These are phyloP conservation scores for Aricia agestis DNA, from an alignment of 1,140 invertebrate genomes.

Conservation along the genomic window DNA sequence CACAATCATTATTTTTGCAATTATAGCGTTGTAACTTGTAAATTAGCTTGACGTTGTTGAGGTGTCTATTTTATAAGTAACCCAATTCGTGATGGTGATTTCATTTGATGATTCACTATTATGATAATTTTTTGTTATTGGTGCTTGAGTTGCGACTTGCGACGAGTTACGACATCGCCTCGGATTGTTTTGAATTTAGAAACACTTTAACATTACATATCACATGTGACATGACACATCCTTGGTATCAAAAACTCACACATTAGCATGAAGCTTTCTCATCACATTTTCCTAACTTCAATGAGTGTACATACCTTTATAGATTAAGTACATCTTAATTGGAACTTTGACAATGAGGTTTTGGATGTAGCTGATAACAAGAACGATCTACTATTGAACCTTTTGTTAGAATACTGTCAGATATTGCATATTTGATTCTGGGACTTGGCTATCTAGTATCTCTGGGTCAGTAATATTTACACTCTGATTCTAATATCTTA, in stretches of 20 bases:
- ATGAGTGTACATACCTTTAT: background rate
- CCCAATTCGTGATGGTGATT: background rate
- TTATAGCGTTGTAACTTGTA: constrained; percentile 6
- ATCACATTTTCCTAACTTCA: background rate
- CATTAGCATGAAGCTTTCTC: background rate
- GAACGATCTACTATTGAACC: too few relatives aligned
- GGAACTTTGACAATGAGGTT: too few relatives aligned
- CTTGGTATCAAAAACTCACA: background rate
- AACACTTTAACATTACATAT: too few relatives aligned
- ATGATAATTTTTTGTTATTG: background rate
- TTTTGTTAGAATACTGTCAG: too few relatives aligned
- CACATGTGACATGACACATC: background rate
- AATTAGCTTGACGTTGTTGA: constrained; percentile 5
- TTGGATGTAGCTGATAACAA: too few relatives aligned
- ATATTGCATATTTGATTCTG: too few relatives aligned
- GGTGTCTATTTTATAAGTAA: constrained; percentile 3
- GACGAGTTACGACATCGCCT: too few relatives aligned
- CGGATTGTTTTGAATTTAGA: too few relatives aligned
- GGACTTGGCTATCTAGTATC: too few relatives aligned
- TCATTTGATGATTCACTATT: constrained; percentile 7
- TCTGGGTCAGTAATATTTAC: too few relatives aligned
- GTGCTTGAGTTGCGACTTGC: background rate
- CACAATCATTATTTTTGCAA: constrained; percentile 23
- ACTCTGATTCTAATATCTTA: too few relatives aligned
- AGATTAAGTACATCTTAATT: too few relatives aligned